Conservation (phyloP, 2,113 vertebrate genomes). For the Pseudorasbora parva region DNA sequence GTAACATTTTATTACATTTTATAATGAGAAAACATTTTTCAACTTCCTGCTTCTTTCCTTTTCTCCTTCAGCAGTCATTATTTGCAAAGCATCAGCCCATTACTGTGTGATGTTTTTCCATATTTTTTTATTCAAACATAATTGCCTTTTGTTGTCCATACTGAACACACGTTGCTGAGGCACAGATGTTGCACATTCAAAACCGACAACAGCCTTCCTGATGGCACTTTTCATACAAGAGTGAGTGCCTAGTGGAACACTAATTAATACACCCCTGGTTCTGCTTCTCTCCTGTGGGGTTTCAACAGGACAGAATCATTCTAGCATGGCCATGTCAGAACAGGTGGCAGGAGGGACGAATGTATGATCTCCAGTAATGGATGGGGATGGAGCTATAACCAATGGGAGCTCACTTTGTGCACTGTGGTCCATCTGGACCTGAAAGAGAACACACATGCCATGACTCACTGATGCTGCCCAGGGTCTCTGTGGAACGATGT, state of each 20-base stretch:
- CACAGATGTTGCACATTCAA: slow-evolving; percentile 45
- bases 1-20: neutral
- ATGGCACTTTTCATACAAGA: slow-evolving; percentile 54
- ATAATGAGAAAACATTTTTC: neutral
- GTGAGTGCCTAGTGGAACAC: slow-evolving; percentile 42
- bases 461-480: slow-evolving; percentile 52
- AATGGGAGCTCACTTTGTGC: slow-evolving; percentile 21
- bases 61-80: neutral
- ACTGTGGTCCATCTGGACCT: slow-evolving; percentile 53
- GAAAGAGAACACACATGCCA: slow-evolving; percentile 51
- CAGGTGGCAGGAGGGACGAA: slow-evolving; percentile 52
- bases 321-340: slow-evolving; percentile 52
- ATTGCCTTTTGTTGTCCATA: neutral
- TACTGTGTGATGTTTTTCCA: neutral
- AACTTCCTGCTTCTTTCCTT: neutral
- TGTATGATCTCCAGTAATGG: slow-evolving; percentile 57
- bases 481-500: slow-evolving; percentile 37
- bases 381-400: slow-evolving; percentile 52
- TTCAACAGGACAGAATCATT: slow-evolving; percentile 43
- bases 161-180: slow-evolving; percentile 11
- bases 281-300: slow-evolving; percentile 27
- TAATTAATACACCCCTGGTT: slow-evolving; percentile 53
- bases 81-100: neutral
- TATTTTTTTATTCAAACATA: slow-evolving; percentile 29
- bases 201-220: slow-evolving; percentile 34